Conservation (phyloP, 2,113 vertebrate species). For the Cheirogaleus medius region DNA sequence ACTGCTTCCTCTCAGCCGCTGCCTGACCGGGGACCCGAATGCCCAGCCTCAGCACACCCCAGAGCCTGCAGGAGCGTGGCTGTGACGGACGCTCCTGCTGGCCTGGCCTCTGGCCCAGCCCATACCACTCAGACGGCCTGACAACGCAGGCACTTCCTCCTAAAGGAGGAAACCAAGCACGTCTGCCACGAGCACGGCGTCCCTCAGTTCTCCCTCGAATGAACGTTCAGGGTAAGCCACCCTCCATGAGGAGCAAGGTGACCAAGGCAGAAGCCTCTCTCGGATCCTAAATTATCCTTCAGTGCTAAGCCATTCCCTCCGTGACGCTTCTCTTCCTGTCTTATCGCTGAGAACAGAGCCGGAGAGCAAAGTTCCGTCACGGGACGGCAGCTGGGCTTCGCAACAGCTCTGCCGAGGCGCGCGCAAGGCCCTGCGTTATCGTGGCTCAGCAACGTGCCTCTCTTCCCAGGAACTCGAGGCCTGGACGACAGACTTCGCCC, state of each 20-base stretch:
- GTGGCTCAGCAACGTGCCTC: neutral
- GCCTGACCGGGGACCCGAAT: accelerated
- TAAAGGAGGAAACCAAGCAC: accelerated
- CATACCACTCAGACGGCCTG: accelerated
- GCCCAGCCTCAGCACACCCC: neutral
- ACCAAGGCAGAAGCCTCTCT: no score
- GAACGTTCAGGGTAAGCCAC: accelerated
- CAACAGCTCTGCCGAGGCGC: no score
- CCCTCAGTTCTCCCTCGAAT: neutral
- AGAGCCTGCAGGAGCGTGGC: neutral
- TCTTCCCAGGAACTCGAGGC: conserved; percentile 85
- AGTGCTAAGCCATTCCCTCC: neutral
- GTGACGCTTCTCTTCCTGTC: neutral
- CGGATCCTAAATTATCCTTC: neutral
- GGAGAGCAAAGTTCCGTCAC: accelerated
- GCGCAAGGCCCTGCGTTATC: neutral
- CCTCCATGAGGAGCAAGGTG: neutral
- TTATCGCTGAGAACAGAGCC: neutral
- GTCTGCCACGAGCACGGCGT: neutral
- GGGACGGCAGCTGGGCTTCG: neutral
- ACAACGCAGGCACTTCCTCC: neutral
- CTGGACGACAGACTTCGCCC: conserved; percentile 85
- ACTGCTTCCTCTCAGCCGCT: accelerated
- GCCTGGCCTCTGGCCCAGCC: neutral
- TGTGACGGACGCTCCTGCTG: accelerated